Conservation (phyloP, 2,797 vertebrate species). For the Brachymystax lenok region DNA sequence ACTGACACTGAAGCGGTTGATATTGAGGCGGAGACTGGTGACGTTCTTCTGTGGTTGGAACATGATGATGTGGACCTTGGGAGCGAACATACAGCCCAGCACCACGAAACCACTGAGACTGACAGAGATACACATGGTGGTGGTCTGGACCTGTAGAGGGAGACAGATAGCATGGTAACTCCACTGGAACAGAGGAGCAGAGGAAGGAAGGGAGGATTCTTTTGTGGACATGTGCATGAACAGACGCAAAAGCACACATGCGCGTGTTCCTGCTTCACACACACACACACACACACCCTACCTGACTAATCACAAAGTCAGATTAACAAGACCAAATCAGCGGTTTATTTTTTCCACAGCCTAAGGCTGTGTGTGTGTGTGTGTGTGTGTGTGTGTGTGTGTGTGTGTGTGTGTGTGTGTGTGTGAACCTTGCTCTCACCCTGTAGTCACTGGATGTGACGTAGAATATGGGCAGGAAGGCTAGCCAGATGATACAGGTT, state of each 20-base stretch:
- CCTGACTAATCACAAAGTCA: constrained; percentile 67
- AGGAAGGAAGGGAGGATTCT: too few relatives aligned
- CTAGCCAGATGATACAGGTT: constrained; percentile 99
- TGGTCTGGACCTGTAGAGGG: constrained; percentile 90
- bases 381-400: constrained; percentile 9
- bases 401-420: constrained; percentile 15
- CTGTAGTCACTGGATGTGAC: constrained; percentile 99
- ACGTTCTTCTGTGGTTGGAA: constrained; percentile 99
- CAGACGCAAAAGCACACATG: not conserved
- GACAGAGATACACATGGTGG: constrained; percentile 99
- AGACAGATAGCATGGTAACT: not conserved
- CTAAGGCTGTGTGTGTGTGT: constrained; percentile 7
- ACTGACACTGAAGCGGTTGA: constrained; percentile 96
- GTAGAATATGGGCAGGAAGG: constrained; percentile 98
- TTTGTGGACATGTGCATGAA: not conserved
- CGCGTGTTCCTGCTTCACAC: not conserved
- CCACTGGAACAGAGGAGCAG: not conserved
- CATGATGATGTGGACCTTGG: constrained; percentile 97
- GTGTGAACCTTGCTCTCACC: constrained; percentile 72
- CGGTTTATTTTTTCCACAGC: constrained; percentile 30
- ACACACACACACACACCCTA: constrained; percentile 18
- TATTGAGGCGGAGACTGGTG: constrained; percentile 93
- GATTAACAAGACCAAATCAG: constrained; percentile 55
- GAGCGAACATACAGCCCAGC: constrained; percentile 95
- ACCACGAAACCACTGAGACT: constrained; percentile 98